Evolutionary conservation across 2,888 invertebrate genomes (phyloP).

Genomic region (Spilosoma lubricipeda): DNA sequence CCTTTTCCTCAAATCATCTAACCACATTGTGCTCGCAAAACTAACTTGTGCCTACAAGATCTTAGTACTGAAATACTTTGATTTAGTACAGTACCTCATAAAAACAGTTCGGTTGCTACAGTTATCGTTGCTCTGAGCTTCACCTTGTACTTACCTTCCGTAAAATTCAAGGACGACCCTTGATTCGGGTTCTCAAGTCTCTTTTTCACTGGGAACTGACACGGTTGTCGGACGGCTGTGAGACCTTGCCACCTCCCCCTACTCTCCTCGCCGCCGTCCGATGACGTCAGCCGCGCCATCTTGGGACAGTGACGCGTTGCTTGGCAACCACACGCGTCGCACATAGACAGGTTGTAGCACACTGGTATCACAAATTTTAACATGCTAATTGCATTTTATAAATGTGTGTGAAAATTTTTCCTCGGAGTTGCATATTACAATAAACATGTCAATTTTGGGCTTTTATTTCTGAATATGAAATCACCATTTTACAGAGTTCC

Average conservation of each 20-base stretch:
- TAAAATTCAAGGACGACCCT: conserved; percentile 74
- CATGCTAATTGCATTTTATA: conserved; percentile 45
- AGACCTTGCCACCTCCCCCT: conserved; percentile 73
- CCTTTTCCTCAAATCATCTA: conserved; percentile 14
- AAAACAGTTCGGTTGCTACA: conserved; percentile 5
- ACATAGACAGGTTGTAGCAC: conserved; percentile 57
- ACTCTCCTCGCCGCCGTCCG: conserved; percentile 59
- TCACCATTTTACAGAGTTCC: neutral
- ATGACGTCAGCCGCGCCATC: conserved; percentile 85
- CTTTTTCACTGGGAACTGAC: conserved; percentile 83
- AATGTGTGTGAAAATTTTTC: conserved; percentile 39
- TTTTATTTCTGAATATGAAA: conserved; percentile 15
- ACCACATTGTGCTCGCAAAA: conserved; percentile 5
- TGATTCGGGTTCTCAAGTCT: conserved; percentile 71
- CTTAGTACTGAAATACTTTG: neutral
- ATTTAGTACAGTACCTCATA: neutral
- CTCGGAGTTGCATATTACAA: conserved; percentile 22
- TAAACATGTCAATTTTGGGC: conserved; percentile 14
- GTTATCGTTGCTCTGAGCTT: conserved; percentile 22
- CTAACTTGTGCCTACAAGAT: neutral
- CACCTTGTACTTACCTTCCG: conserved; percentile 63
- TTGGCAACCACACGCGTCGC: conserved; percentile 78
- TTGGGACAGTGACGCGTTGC: conserved; percentile 82
- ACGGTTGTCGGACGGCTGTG: conserved; percentile 72
- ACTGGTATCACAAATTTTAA: conserved; percentile 54